Evolutionary conservation across 2,888 invertebrate genomes (phyloP).

Genomic region (Psococerastis gibbosa): DNA sequence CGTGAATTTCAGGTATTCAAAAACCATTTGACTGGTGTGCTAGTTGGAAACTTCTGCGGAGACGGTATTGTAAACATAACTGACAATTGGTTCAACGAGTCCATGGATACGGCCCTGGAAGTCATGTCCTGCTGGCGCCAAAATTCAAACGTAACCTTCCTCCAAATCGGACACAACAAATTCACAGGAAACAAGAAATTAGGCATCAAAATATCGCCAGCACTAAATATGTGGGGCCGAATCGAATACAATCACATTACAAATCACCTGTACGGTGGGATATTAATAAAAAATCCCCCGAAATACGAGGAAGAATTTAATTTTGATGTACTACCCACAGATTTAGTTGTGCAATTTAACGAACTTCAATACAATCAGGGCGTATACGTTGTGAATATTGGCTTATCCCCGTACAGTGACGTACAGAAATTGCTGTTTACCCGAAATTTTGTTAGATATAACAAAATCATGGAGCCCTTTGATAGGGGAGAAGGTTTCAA

Average conservation of each 20-base stretch:
- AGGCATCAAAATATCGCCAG: constrained; percentile 60
- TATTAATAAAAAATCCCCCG: constrained; percentile 63
- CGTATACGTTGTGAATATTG: constrained; percentile 69
- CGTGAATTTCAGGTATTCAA: constrained; percentile 50
- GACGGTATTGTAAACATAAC: constrained; percentile 76
- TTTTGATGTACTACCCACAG: constrained; percentile 34
- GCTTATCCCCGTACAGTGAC: constrained; percentile 71
- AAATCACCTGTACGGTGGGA: constrained; percentile 60
- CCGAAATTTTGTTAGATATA: constrained; percentile 70
- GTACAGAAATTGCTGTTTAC: constrained; percentile 67
- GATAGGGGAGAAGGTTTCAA: constrained; percentile 30
- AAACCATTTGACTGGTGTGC: constrained; percentile 72
- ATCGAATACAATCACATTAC: constrained; percentile 82
- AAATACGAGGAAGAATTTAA: constrained; percentile 22
- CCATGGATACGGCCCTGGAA: constrained; percentile 58
- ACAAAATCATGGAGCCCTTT: constrained; percentile 72
- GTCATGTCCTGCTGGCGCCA: constrained; percentile 64
- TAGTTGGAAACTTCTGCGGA: constrained; percentile 78
- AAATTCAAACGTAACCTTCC: constrained; percentile 30
- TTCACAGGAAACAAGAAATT: constrained; percentile 54
- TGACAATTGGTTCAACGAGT: constrained; percentile 71
- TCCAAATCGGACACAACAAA: constrained; percentile 72
- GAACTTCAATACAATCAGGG: constrained; percentile 79
- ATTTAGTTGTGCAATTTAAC: constrained; percentile 62
- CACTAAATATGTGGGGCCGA: constrained; percentile 52